phyloP scores from a whole-genome alignment of 2,797 vertebrate species.

The Bucorvus abyssinicus region DNA sequence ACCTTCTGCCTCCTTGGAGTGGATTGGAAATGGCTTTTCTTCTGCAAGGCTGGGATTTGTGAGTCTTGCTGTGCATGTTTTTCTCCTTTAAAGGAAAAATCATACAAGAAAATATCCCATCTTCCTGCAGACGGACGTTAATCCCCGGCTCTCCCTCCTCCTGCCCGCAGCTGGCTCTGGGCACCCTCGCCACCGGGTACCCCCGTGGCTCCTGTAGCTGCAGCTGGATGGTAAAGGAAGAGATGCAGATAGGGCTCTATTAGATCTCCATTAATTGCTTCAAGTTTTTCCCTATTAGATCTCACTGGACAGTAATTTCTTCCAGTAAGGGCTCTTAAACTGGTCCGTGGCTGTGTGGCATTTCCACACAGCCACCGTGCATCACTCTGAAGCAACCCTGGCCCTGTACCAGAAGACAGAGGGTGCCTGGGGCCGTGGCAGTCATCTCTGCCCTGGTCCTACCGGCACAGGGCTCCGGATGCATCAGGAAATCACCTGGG shows the following conservation, averaged over 20 bases:
- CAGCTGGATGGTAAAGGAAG: neutral
- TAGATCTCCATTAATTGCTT: neutral
- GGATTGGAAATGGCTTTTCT: conserved; percentile 55
- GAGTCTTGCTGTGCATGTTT: neutral
- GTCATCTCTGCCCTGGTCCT: neutral
- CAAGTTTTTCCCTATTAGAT: neutral
- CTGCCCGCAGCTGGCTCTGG: neutral
- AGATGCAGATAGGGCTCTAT: neutral
- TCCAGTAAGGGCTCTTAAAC: neutral
- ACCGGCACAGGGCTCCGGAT: fast-evolving
- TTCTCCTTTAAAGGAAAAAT: conserved; percentile 44
- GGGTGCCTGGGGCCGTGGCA: neutral
- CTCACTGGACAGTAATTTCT: neutral
- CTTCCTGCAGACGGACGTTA: neutral
- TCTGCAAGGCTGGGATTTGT: conserved; percentile 17
- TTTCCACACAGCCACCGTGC: fast-evolving
- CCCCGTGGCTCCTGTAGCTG: fast-evolving
- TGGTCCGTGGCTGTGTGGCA: fast-evolving
- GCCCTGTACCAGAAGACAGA: neutral
- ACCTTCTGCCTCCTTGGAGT: conserved; percentile 49
- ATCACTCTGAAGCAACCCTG: fast-evolving
- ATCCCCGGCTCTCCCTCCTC: neutral
- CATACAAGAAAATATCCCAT: conserved; percentile 3
- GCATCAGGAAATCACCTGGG: fast-evolving
- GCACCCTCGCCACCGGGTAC: neutral